Conservation (phyloP, 2,888 invertebrate species). For the Palloptera scutellata region DNA sequence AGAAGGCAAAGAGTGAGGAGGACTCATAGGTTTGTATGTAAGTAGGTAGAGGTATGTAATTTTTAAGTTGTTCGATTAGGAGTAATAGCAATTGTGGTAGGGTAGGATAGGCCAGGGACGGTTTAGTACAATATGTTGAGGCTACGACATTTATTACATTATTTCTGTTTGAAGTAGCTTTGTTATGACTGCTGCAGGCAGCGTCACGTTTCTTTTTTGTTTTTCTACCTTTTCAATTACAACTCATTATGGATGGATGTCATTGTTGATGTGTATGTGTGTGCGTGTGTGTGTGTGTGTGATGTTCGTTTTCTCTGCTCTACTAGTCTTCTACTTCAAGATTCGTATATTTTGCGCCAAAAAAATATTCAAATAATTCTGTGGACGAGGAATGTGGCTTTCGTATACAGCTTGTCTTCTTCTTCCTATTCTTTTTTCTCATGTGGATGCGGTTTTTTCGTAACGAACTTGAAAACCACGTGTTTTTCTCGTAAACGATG, state of each 20-base stretch:
- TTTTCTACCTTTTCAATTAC: neutral
- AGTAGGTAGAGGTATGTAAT: no score
- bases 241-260: constrained; percentile 15
- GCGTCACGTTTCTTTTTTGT: no score
- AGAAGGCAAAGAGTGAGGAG: no score
- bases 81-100: no score
- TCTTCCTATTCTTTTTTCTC: constrained; percentile 11
- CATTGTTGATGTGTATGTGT: constrained; percentile 36
- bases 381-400: neutral
- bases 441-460: constrained; percentile 6
- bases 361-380: no score
- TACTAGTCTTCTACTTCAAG: neutral
- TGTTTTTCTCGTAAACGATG: constrained; percentile 44
- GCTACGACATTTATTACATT: no score
- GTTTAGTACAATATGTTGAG: no score
- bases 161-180: no score
- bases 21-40: no score
- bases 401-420: constrained; percentile 9
- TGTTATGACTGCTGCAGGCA: no score
- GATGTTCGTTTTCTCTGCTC: neutral
- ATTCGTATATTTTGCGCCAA: constrained; percentile 3
- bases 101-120: no score
- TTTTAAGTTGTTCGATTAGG: no score
- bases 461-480: constrained; percentile 54
- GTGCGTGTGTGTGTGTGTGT: constrained; percentile 12